A percentile compares a stretch with the other conserved stretches of the same genome.
Evolutionary conservation across 1,140 invertebrate genomes (phyloP).

Genomic region (Ruditapes philippinarum): DNA sequence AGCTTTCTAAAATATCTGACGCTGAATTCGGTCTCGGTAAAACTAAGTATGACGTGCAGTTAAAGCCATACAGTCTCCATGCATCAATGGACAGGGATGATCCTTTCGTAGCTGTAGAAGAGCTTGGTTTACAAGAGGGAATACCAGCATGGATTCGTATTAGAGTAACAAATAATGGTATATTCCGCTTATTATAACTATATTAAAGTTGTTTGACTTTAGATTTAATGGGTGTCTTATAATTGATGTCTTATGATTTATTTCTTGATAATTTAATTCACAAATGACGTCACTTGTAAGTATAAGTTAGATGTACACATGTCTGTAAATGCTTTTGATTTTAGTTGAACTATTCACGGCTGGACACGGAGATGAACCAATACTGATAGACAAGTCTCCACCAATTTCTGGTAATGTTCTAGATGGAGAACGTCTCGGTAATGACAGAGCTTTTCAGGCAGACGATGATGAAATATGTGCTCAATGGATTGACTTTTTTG

Average conservation of each 20-base stretch:
- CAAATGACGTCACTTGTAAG: too few relatives aligned
- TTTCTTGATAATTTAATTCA: too few relatives aligned
- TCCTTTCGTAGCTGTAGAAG: constrained; percentile 73
- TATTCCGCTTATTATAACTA: background rate
- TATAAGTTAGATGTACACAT: too few relatives aligned
- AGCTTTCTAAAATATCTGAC: constrained; percentile 68
- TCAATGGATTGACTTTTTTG: constrained; percentile 73
- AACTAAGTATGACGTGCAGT: constrained; percentile 78
- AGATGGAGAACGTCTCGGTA: constrained; percentile 59
- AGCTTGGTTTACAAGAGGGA: constrained; percentile 71
- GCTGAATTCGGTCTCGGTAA: constrained; percentile 78
- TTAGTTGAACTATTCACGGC: constrained; percentile 67
- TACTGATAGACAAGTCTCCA: constrained; percentile 69
- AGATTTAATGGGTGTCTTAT: too few relatives aligned
- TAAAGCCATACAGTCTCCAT: constrained; percentile 74
- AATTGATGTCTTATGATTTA: too few relatives aligned
- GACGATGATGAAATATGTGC: constrained; percentile 66
- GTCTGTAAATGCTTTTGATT: too few relatives aligned
- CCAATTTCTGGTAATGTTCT: constrained; percentile 61
- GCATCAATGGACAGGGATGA: constrained; percentile 63
- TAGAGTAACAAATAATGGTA: constrained; percentile 76
- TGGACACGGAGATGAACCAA: constrained; percentile 66
- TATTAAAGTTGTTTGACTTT: too few relatives aligned
- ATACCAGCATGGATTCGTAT: constrained; percentile 76
- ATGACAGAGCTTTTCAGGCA: constrained; percentile 66